Evolutionary conservation across 2,888 invertebrate genomes (phyloP), one percentile per base, ranked within the genome.

Genomic region (Mythimna loreyi): DNA sequence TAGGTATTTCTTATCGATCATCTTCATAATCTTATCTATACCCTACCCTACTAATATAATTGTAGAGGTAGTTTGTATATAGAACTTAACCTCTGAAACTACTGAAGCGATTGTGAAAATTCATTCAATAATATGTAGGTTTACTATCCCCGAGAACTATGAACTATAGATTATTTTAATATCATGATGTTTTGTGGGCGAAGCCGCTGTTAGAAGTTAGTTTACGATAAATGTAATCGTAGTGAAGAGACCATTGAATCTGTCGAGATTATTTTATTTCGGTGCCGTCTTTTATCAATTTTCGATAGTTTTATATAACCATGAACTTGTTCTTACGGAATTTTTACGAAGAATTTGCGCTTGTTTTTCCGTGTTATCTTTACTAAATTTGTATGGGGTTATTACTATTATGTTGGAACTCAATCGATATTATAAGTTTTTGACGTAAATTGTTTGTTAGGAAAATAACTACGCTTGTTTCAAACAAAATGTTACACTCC

Each of bases 401-500:
- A n/a, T 28, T 28, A 28, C 4, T 28, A 28, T 28, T 28, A 28
- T 50, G 19, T 19, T n/a, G 19, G 8, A 21, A 52, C n/a, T 21
- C n/a, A 19, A 33, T 33, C 3, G 4, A 33, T 72, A 28, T 43
- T 21, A 36, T 16, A 8, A 40, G 40, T 4, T 40, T 40, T 40
- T 40, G 16, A 8, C 16, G 13, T 16, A 0, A 40, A n/a, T 3
- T 13, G 45, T 33, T 43, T 45, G 21, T 23, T 28, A 56, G 69
- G 63, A 59, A 59, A 52, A 49, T 59, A 60, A 69, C 21, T 50
- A 56, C 0, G 28, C 23, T 45, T 45, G 28, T 75, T 62, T 56
- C 33, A 77, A 77, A 80, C 64, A 80, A 77, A 69, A 16, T 52
- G 1, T 49, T 65, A 62, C 55, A 75, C 64, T 80, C 61, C 50